A percentile compares a stretch with the other conserved stretches of the same genome.
These are phyloP conservation scores for Pachliopta kotzebuea DNA, from an alignment of 2,888 invertebrate genomes.

Conservation along the genomic window DNA sequence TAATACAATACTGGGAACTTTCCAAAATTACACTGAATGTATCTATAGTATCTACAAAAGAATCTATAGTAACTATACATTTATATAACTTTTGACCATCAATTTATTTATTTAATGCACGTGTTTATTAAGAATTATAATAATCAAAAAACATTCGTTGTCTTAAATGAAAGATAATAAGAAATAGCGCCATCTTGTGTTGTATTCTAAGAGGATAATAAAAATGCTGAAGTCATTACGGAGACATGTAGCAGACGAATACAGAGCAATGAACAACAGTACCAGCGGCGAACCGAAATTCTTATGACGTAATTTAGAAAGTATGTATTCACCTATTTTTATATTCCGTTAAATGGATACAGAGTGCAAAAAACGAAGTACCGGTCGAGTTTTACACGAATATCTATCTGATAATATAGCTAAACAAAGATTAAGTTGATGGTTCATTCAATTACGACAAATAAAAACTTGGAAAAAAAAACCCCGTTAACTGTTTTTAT, in stretches of 20 bases:
- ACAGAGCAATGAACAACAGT: slow-evolving; percentile 36
- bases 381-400: slow-evolving; percentile 18
- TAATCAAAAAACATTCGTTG: not conserved
- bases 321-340: slow-evolving; percentile 68
- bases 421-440: not conserved
- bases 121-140: too few relatives aligned
- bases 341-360: slow-evolving; percentile 55
- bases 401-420: slow-evolving; percentile 18
- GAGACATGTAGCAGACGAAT: slow-evolving; percentile 15
- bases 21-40: not conserved
- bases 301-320: slow-evolving; percentile 71
- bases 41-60: not conserved
- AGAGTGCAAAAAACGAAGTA: slow-evolving; percentile 20
- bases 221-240: slow-evolving; percentile 30
- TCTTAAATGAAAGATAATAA: not conserved
- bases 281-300: slow-evolving; percentile 56
- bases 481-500: not conserved
- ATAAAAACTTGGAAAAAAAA: not conserved
- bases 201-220: slow-evolving; percentile 30
- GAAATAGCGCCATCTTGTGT: slow-evolving; percentile 33
- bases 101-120: too few relatives aligned
- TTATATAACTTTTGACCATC: too few relatives aligned
- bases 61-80: not conserved
- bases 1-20: slow-evolving; percentile 19
- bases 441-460: not conserved